Percentiles rank a stretch among this genome's conserved stretches.
Evolutionary conservation across 2,113 vertebrate species (phyloP).

Genomic region (Pelodiscus sinensis): DNA sequence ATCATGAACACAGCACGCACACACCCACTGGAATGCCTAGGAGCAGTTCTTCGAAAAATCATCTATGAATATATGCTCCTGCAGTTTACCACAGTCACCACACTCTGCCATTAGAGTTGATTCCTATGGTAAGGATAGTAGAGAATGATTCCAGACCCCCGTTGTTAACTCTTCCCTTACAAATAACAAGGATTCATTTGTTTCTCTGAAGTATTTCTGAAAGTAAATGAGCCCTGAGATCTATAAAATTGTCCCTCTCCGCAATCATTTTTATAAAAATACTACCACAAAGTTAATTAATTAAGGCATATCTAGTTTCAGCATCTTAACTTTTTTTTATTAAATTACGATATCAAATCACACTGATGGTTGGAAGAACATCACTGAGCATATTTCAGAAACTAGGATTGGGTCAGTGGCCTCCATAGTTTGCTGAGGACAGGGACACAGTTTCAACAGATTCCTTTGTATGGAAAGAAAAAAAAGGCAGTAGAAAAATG

Average conservation of each 20-base stretch:
- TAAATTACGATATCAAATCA: slow-evolving; percentile 76
- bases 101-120: not conserved
- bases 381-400: slow-evolving; percentile 17
- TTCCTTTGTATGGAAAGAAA: slow-evolving; percentile 6
- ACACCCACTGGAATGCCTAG: no score
- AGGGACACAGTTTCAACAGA: slow-evolving; percentile 9
- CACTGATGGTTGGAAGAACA: slow-evolving; percentile 65
- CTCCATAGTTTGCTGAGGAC: slow-evolving; percentile 34
- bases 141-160: not conserved
- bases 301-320: slow-evolving; percentile 41
- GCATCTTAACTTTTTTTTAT: slow-evolving; percentile 70
- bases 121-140: not conserved
- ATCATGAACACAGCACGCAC: no score
- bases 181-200: not conserved
- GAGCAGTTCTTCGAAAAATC: no score
- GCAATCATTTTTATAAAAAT: not conserved
- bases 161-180: not conserved
- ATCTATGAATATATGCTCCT: not conserved
- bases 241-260: not conserved
- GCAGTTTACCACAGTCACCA: not conserved
- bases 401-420: slow-evolving; percentile 27
- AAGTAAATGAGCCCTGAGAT: not conserved
- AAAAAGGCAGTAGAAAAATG: slow-evolving; percentile 67
- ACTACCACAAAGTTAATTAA: not conserved
- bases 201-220: not conserved